A percentile compares a stretch with the other conserved stretches of the same genome.
Conservation (phyloP, 1,140 invertebrate species). For the Ceratina calcarata region DNA sequence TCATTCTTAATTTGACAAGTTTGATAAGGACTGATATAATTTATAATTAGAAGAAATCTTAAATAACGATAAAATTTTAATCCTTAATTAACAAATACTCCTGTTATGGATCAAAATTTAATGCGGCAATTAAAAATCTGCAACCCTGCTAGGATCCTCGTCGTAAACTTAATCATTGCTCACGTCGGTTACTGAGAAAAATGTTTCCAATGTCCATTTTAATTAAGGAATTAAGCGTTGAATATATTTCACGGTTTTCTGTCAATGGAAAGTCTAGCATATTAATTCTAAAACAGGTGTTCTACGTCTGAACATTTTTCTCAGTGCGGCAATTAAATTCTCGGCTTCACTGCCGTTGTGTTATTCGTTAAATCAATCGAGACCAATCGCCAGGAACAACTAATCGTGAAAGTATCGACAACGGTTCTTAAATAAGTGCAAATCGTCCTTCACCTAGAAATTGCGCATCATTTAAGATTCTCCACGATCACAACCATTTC, state of each 20-base stretch:
- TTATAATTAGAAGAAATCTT: too few relatives aligned
- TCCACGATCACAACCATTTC: neutral
- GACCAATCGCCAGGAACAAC: slow-evolving; percentile 12
- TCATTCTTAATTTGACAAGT: too few relatives aligned
- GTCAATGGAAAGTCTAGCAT: neutral
- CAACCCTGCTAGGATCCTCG: neutral
- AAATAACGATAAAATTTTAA: too few relatives aligned
- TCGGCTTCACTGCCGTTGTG: slow-evolving; percentile 44
- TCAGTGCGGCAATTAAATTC: slow-evolving; percentile 11
- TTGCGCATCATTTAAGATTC: neutral
- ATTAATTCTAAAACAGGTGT: neutral
- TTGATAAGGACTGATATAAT: too few relatives aligned
- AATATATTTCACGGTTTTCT: neutral
- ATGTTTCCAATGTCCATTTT: neutral
- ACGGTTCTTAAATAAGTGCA: neutral
- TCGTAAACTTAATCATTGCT: slow-evolving; percentile 14
- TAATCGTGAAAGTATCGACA: slow-evolving; percentile 24
- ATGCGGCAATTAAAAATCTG: neutral
- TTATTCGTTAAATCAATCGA: slow-evolving; percentile 3
- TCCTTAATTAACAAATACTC: neutral
- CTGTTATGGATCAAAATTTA: neutral
- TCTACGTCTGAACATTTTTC: slow-evolving; percentile 12
- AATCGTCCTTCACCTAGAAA: neutral
- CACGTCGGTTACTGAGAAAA: slow-evolving; percentile 10
- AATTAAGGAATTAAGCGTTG: neutral